Base-by-base conservation (phyloP, 2,888 invertebrate species). In the Dascillus cervinus region DNA sequence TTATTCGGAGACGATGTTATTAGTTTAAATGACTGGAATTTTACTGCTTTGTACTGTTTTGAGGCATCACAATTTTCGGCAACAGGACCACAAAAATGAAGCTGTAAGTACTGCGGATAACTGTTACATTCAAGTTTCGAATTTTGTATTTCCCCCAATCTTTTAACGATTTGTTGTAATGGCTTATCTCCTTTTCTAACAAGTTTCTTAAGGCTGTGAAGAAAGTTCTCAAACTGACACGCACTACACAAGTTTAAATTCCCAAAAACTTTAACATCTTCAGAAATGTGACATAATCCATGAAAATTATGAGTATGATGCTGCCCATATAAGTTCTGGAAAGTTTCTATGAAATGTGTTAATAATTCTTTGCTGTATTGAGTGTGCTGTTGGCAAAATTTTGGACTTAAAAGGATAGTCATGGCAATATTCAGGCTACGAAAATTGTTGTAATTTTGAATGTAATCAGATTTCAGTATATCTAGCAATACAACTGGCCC, bases 141-240 rank as follows among this genome's bases (percentile, higher is more conserved):
- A 14, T 29, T 3, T 9, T 5, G 8, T 22, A 29, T 29, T 29
- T 23, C 23, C 2, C 29, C 11, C 8, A 23, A 4, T 11, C 22
- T 22, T 22, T 29, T 29, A 13, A 22, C 10, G 11, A 29, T 13
- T 11, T 29, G 29, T 23, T 29, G 22, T 11, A 29, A 22, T 3
- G 29, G 29, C 10, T 29, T 29, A 22, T 21, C 22, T 15, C 11
- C 23, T 8, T 23, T 23, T 15, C 29, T 14, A 15, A 29, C 8
- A n/a, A 22, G 15, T 14, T 29, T 29, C 17, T 29, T 29, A 22
- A 29, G 11, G 4, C 11, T n/a, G 2, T 29, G 22, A 9, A 29
- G 29, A 29, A 21, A 29, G 9, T 29, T 29, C 17, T 23, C 29
- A 13, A 29, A 27, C 4, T 17, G 10, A 19, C 19, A 27, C 8